A percentile compares a stretch with the other conserved stretches of the same genome.
These are phyloP conservation scores for Zaprionus ornatus DNA, from an alignment of 1,140 invertebrate genomes.

Conservation along the genomic window DNA sequence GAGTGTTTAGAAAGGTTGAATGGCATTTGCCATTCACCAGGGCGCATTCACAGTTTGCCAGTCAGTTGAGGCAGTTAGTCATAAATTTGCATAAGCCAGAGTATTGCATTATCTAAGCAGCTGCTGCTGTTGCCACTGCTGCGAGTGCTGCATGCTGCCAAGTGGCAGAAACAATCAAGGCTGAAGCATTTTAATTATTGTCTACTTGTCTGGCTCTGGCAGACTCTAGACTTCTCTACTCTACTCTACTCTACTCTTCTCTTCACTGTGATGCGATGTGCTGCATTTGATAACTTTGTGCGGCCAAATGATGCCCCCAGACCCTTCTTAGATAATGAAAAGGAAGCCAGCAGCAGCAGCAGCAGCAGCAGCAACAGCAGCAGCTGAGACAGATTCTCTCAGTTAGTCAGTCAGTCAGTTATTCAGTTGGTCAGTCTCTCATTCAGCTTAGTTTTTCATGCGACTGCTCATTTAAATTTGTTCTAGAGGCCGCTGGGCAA, in stretches of 20 bases:
- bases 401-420: slow-evolving; percentile 4
- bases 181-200: slow-evolving; percentile 77
- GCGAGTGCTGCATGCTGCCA: slow-evolving; percentile 41
- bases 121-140: slow-evolving; percentile 25
- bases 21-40: slow-evolving; percentile 71
- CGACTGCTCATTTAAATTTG: slow-evolving; percentile 69
- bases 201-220: slow-evolving; percentile 58
- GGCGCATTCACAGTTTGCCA: slow-evolving; percentile 51
- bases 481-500: slow-evolving; percentile 47
- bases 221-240: slow-evolving; percentile 23
- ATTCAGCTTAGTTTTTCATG: background rate
- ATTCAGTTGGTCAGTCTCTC: background rate
- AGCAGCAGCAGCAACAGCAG: slow-evolving; percentile 3
- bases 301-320: slow-evolving; percentile 59
- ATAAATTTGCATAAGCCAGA: slow-evolving; percentile 78
- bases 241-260: slow-evolving; percentile 3
- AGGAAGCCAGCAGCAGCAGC: slow-evolving; percentile 52
- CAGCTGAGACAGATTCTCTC: slow-evolving; percentile 5
- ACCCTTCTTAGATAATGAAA: slow-evolving; percentile 77
- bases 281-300: slow-evolving; percentile 74
- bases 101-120: slow-evolving; percentile 74
- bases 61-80: slow-evolving; percentile 58
- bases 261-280: slow-evolving; percentile 66
- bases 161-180: slow-evolving; percentile 63
- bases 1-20: slow-evolving; percentile 74